Conservation (phyloP, 23 tunicate species). For the Botrylloides violaceus region DNA sequence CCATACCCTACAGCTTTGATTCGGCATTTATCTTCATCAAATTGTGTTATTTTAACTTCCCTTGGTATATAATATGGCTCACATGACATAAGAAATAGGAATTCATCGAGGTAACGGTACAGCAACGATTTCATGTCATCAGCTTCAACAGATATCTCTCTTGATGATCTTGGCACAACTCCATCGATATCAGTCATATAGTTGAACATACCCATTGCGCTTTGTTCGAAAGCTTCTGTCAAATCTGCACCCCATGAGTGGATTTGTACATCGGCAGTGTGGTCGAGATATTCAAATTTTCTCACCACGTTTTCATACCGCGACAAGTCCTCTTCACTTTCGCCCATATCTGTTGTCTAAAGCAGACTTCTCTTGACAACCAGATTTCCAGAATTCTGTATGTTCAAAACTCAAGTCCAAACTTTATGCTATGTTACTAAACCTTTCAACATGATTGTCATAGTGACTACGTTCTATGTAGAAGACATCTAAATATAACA, state of each 20-base stretch:
- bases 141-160: conserved; percentile 67
- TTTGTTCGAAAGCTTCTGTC: conserved; percentile 86
- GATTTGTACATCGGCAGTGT: conserved; percentile 96
- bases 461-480: not conserved
- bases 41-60: conserved; percentile 55
- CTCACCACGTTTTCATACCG: conserved; percentile 43
- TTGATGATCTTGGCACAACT: conserved; percentile 44
- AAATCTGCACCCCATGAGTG: conserved; percentile 90
- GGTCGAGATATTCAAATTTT: conserved; percentile 94
- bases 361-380: no score
- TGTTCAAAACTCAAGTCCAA: no score
- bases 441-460: not conserved
- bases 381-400: no score
- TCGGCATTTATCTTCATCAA: conserved; percentile 58
- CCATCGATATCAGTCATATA: conserved; percentile 80
- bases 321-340: conserved; percentile 2
- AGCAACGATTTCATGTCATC: conserved; percentile 67
- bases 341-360: not conserved
- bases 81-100: conserved; percentile 59
- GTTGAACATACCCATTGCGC: conserved; percentile 91
- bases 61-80: conserved; percentile 91
- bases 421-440: not conserved
- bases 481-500: not conserved
- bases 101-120: conserved; percentile 71
- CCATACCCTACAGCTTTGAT: conserved; percentile 77